Evolutionary conservation across 2,888 invertebrate genomes (phyloP), one percentile per base, ranked within the genome.

Genomic region (Aspidapion aeneum): DNA sequence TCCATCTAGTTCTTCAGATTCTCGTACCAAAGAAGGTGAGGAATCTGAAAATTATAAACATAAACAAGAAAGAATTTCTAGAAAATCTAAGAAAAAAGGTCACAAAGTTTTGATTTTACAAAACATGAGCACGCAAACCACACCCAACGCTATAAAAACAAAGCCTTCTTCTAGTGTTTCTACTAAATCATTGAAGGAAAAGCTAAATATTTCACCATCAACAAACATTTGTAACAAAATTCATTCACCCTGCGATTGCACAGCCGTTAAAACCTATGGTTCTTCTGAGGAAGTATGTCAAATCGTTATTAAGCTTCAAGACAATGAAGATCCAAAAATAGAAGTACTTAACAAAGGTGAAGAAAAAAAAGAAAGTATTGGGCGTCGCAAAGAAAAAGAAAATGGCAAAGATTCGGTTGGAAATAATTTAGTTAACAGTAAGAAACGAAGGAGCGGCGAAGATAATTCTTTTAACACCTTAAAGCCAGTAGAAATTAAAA

Each of bases 41-140:
- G 61, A 64, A 64, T 56, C 55, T 66, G 56, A 63, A 61, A 21
- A 64, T 64, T 48, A 66, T 49, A 54, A 66, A 67, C 19, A 60
- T 59, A 54, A 70, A 63, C 48, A 67, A n/a, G 65, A 56, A 49
- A 19, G 35, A 51, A 35, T 18, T 2, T 63, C n/a, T 7, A 55
- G 66, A 63, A 64, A 63, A 51, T 20, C 56, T 19, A 54, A 54
- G 65, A 69, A 64, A 61, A 22, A 60, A 1, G 64, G 56, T 18
- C 66, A 61, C 22, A 66, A 58, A 58, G 70, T 71, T 22, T 62
- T 75, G 3, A 69, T 77, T 20, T 66, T 77, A 49, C 78, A 79
- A 70, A 79, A 78, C 67, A 77, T 68, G 1, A 77, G 79, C 61
- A 79, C 79, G 1, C 79, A 79, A 68, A 79, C 79, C 0, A 76